Evolutionary conservation across 2,113 vertebrate species (phyloP).

Genomic region (Sphaerodactylus townsendi): DNA sequence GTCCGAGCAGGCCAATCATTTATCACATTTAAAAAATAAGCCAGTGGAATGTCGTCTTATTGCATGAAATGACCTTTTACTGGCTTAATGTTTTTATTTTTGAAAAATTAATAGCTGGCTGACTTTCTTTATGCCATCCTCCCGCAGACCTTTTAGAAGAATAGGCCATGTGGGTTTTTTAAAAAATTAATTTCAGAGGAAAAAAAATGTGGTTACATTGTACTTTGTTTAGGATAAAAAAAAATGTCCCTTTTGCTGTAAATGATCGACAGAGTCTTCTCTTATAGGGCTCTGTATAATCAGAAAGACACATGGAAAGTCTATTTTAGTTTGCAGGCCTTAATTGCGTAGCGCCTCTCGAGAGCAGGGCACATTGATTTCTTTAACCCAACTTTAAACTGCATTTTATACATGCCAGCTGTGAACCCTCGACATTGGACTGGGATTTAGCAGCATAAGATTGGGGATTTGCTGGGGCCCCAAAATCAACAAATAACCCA

Average conservation of each 20-base stretch:
- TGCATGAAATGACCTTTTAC: slow-evolving; percentile 44
- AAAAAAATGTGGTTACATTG: neutral
- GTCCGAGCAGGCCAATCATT: slow-evolving; percentile 51
- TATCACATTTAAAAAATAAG: slow-evolving; percentile 54
- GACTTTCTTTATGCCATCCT: neutral
- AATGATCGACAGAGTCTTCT: neutral
- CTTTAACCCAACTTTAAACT: neutral
- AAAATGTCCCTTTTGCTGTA: neutral
- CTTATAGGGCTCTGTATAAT: neutral
- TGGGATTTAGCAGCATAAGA: neutral
- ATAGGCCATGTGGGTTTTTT: slow-evolving; percentile 7
- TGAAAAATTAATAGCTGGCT: neutral
- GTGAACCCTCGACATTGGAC: neutral
- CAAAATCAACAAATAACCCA: neutral
- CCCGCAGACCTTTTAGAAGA: neutral
- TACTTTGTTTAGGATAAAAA: neutral
- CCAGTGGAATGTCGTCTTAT: slow-evolving; percentile 44
- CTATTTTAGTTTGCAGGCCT: neutral
- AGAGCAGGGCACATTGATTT: neutral
- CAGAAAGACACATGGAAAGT: neutral
- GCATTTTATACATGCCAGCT: neutral
- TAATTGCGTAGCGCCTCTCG: neutral
- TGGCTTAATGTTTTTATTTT: slow-evolving; percentile 7
- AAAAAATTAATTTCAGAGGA: neutral
- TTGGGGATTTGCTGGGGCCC: neutral